These are phyloP conservation scores for Thelaira solivaga DNA, from an alignment of 2,888 invertebrate genomes.

Conservation along the genomic window DNA sequence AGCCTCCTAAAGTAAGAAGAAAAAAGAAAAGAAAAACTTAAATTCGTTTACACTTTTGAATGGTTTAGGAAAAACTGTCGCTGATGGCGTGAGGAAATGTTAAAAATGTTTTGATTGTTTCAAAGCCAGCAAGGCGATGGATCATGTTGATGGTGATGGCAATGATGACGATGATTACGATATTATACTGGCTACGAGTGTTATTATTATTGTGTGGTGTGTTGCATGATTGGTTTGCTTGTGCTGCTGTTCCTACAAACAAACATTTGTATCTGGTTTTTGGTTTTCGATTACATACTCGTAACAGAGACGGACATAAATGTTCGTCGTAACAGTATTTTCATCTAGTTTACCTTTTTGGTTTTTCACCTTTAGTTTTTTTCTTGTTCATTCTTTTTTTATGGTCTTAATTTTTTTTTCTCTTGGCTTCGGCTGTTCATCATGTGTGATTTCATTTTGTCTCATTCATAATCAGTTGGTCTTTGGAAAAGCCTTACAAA, in stretches of 20 bases:
- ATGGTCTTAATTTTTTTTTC: neutral
- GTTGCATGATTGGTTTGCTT: conserved; percentile 47
- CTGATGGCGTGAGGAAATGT: conserved; percentile 75
- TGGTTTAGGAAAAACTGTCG: conserved; percentile 64
- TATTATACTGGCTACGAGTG: conserved; percentile 43
- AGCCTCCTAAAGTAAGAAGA: neutral
- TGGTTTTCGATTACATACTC: conserved; percentile 50
- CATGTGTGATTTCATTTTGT: conserved; percentile 6
- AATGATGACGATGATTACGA: conserved; percentile 44
- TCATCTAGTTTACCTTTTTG: conserved; percentile 6
- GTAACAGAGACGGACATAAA: conserved; percentile 12
- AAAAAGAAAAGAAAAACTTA: conserved; percentile 23
- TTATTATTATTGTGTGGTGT: conserved; percentile 50
- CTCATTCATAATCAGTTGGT: neutral
- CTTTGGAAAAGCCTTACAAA: neutral
- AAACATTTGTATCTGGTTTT: conserved; percentile 15
- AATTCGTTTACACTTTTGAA: conserved; percentile 57
- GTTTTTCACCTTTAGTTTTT: neutral
- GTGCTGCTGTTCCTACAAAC: conserved; percentile 15
- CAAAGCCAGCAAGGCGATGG: conserved; percentile 55
- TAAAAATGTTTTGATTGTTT: conserved; percentile 72
- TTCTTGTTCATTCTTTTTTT: neutral
- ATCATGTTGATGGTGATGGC: conserved; percentile 34
- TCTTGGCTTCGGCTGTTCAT: neutral
- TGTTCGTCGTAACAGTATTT: conserved; percentile 25